phyloP scores from a whole-genome alignment of 1,140 invertebrate species.

The Zaprionus ghesquierei region DNA sequence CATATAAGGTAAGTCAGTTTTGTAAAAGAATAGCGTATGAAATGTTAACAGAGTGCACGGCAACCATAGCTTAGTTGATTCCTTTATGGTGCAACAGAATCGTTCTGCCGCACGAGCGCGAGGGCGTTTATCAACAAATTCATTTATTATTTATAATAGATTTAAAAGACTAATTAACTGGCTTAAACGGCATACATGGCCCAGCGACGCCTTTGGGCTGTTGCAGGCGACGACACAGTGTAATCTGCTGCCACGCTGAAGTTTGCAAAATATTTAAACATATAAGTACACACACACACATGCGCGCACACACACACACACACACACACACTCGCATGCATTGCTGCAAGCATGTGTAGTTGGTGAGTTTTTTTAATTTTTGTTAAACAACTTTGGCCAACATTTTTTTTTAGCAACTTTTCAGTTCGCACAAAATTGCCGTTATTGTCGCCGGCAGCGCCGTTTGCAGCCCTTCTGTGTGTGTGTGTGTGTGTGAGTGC shows the following conservation, averaged over 20 bases:
- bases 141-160: background rate
- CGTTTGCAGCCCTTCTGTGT: background rate
- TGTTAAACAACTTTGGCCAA: constrained; percentile 23
- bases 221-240: background rate
- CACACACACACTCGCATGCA: background rate
- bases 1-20: too few relatives aligned
- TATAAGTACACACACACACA: background rate
- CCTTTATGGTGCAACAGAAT: background rate
- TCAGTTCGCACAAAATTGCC: constrained; percentile 1
- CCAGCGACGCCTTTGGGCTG: background rate
- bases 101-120: too few relatives aligned
- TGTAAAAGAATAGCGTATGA: too few relatives aligned
- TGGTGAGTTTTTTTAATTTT: constrained; percentile 25
- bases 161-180: constrained; percentile 4
- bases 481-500: background rate
- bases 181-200: background rate
- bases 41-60: too few relatives aligned
- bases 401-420: constrained; percentile 14
- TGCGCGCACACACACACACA: background rate
- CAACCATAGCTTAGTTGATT: too few relatives aligned
- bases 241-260: constrained; percentile 5
- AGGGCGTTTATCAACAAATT: background rate
- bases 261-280: constrained; percentile 6
- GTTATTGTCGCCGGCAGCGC: constrained; percentile 3
- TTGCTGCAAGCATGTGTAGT: background rate